Percentiles rank a stretch among this genome's conserved stretches.
phyloP scores from a whole-genome alignment of 2,888 invertebrate species.

The Leptopterna dolabrata region DNA sequence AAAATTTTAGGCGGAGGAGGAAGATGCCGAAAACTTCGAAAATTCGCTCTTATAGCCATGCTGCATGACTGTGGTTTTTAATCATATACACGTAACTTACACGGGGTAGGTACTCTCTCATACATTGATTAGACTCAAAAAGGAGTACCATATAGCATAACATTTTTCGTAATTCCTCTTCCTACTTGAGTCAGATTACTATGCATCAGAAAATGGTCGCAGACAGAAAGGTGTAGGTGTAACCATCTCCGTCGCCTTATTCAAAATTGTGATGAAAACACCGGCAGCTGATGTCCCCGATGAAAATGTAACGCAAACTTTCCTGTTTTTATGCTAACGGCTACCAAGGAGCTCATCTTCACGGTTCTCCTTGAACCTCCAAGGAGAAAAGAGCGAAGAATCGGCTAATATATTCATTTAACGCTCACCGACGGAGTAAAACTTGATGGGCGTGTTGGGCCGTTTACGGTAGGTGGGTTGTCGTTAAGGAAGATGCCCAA shows the following conservation, averaged over 20 bases:
- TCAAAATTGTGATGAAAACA: not conserved
- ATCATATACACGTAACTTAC: too few relatives aligned
- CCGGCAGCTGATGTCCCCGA: not conserved
- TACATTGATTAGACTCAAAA: too few relatives aligned
- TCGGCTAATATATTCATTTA: slow-evolving; percentile 17
- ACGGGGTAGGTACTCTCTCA: too few relatives aligned
- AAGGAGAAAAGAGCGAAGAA: not conserved
- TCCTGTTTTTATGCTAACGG: not conserved
- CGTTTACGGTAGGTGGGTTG: slow-evolving; percentile 7
- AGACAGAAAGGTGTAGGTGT: not conserved
- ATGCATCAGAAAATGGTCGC: not conserved
- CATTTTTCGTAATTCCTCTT: too few relatives aligned
- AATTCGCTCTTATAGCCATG: too few relatives aligned
- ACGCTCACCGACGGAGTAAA: not conserved
- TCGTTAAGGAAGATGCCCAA: not conserved
- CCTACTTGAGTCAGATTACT: too few relatives aligned
- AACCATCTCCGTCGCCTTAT: not conserved
- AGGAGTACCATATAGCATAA: too few relatives aligned
- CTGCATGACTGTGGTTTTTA: too few relatives aligned
- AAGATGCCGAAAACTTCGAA: too few relatives aligned
- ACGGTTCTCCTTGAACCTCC: not conserved
- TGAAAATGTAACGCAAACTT: not conserved
- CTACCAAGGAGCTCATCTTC: not conserved
- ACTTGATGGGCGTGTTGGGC: not conserved
- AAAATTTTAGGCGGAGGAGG: too few relatives aligned